Evolutionary conservation across 1,140 invertebrate species (phyloP).

Genomic region (Cecropterus lyciades): DNA sequence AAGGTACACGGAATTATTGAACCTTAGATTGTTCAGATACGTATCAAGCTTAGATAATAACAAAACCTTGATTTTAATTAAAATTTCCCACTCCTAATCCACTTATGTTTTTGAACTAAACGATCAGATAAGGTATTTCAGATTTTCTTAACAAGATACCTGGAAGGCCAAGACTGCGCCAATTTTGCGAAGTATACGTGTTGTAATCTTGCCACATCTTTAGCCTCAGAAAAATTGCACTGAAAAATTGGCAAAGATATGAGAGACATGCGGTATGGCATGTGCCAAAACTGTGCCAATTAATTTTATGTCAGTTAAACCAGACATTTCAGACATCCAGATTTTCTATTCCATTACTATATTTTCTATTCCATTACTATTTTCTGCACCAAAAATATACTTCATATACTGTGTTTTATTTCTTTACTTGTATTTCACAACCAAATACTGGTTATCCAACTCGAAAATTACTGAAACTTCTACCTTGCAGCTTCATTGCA

Average conservation of each 20-base stretch:
- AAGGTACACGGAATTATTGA: constrained; percentile 46
- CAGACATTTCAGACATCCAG: not conserved
- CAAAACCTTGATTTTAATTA: constrained; percentile 35
- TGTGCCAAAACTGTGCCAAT: constrained; percentile 1
- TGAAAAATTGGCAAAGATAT: constrained; percentile 11
- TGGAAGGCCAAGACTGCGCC: not conserved
- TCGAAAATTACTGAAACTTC: no score
- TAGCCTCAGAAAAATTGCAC: not conserved
- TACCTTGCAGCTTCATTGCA: no score
- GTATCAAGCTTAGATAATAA: constrained; percentile 12
- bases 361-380: not conserved
- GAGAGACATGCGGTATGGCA: not conserved
- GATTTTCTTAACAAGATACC: not conserved
- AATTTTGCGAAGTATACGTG: not conserved
- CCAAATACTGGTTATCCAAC: no score
- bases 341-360: not conserved
- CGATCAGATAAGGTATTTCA: not conserved
- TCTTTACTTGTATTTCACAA: no score
- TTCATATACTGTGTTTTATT: no score
- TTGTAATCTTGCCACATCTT: not conserved
- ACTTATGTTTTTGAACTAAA: not conserved
- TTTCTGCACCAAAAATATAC: not conserved
- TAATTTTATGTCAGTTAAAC: not conserved
- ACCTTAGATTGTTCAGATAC: constrained; percentile 32
- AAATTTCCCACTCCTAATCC: constrained; percentile 1